A percentile compares a stretch with the other conserved stretches of the same genome.
These are phyloP conservation scores for Metopia argyrocephala DNA, from an alignment of 2,888 invertebrate species.

Conservation along the genomic window DNA sequence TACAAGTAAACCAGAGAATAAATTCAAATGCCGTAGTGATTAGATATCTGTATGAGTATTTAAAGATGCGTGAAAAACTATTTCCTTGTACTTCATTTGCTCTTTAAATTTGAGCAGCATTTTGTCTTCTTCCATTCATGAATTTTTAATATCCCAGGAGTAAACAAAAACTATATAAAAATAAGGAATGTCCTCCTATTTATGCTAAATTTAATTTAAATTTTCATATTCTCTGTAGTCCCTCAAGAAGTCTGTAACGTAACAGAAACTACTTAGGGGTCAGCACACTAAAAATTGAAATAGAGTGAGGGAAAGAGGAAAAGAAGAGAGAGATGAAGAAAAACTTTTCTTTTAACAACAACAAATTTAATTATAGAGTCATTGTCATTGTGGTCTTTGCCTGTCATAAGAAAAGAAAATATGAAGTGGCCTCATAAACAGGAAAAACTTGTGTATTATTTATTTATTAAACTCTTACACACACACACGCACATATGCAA, in stretches of 20 bases:
- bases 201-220: neutral
- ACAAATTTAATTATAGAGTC: slow-evolving; percentile 52
- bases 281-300: slow-evolving; percentile 7
- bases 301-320: neutral
- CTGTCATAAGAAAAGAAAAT: slow-evolving; percentile 53
- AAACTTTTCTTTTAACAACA: slow-evolving; percentile 35
- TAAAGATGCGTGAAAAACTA: too few species aligned
- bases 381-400: slow-evolving; percentile 54
- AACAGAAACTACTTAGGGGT: neutral
- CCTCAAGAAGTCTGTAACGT: neutral
- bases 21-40: too few species aligned
- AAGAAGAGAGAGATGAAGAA: neutral
- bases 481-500: neutral
- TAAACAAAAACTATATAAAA: neutral
- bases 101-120: neutral
- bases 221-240: neutral
- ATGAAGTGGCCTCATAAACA: slow-evolving; percentile 48
- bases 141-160: neutral
- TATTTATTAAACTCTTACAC: slow-evolving; percentile 44
- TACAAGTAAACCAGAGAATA: too few species aligned
- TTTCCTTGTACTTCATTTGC: neutral
- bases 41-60: too few species aligned
- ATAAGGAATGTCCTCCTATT: too few species aligned
- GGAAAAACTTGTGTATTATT: slow-evolving; percentile 53
- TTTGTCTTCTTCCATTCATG: neutral